These are phyloP conservation scores for Bombus difficillimus DNA, from an alignment of 1,140 invertebrate species.

Conservation along the genomic window DNA sequence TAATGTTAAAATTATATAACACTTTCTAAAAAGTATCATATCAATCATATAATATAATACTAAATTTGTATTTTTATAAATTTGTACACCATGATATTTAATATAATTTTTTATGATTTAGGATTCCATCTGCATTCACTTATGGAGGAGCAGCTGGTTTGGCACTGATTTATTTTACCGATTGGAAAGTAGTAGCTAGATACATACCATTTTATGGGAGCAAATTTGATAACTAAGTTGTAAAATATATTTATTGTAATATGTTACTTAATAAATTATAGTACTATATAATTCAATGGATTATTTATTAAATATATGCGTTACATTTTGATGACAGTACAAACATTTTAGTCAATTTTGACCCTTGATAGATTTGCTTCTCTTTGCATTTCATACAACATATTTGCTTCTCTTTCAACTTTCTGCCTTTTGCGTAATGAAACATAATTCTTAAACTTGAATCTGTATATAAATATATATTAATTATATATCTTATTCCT, in stretches of 20 bases:
- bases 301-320: conserved; percentile 16
- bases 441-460: not conserved
- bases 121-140: conserved; percentile 83
- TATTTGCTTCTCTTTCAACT: conserved; percentile 20
- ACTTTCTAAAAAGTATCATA: not conserved
- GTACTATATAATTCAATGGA: conserved; percentile 20
- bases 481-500: not conserved
- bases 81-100: not conserved
- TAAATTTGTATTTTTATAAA: not conserved
- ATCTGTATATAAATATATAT: conserved; percentile 18
- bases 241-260: conserved; percentile 65
- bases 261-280: conserved; percentile 44
- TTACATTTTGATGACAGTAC: not conserved
- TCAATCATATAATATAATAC: not conserved
- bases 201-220: conserved; percentile 89
- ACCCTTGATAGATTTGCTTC: not conserved
- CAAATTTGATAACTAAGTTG: conserved; percentile 85
- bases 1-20: not conserved
- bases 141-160: conserved; percentile 86
- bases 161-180: conserved; percentile 87
- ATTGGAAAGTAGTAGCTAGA: conserved; percentile 89
- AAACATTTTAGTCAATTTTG: not conserved
- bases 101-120: conserved; percentile 72
- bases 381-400: conserved; percentile 34
- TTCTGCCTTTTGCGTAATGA: fast-evolving